A percentile compares a stretch with the other conserved stretches of the same genome.
phyloP scores from a whole-genome alignment of 2,888 invertebrate genomes.

The Pristionchus japonicus region DNA sequence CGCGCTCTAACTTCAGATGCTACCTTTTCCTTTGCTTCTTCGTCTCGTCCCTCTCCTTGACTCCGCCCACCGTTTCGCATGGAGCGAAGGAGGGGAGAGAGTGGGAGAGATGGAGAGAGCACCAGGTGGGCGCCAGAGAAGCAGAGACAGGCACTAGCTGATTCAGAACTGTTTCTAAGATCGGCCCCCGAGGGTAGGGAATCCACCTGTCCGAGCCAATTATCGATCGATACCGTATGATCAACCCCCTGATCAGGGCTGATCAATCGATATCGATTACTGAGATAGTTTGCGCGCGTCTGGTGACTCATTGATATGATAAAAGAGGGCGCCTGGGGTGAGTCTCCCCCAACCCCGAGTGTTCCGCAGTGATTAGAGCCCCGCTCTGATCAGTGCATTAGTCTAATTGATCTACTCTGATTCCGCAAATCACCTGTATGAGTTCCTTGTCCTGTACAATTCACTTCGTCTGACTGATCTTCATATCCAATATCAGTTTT shows the following conservation, averaged over 20 bases:
- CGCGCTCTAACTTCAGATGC: conserved; percentile 26
- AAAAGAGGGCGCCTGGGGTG: conserved; percentile 11
- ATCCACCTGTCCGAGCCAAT: neutral
- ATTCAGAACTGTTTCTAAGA: conserved; percentile 8
- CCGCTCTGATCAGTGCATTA: neutral
- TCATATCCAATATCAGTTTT: neutral
- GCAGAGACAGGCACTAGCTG: neutral
- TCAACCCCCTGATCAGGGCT: conserved; percentile 6
- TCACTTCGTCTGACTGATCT: neutral
- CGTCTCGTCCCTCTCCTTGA: too few species aligned
- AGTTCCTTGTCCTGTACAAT: neutral
- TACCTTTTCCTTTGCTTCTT: conserved; percentile 4
- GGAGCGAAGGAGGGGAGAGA: neutral
- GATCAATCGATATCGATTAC: conserved; percentile 18
- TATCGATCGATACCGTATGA: neutral
- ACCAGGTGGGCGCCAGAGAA: neutral
- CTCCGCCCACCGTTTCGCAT: neutral
- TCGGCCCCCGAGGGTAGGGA: neutral
- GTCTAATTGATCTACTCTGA: neutral
- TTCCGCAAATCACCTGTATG: neutral
- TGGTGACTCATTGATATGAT: conserved; percentile 20
- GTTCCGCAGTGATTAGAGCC: neutral
- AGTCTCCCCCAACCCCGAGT: neutral
- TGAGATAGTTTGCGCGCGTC: neutral
- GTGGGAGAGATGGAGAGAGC: conserved; percentile 13